Evolutionary conservation across 1,140 invertebrate species (phyloP).

Genomic region (Ceratina calcarata): DNA sequence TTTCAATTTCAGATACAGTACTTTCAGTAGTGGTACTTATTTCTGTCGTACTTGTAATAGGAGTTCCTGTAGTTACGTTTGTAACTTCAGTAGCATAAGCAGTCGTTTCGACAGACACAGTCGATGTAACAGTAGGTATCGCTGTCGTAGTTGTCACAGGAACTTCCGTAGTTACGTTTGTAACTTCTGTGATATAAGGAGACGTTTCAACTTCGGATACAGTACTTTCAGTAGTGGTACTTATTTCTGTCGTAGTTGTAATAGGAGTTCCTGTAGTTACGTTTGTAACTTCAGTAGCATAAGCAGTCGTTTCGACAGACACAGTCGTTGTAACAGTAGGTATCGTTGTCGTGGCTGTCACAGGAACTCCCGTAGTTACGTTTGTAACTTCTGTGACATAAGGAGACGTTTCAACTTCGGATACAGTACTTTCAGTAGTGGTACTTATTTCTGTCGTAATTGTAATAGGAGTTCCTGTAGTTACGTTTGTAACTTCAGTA

Average conservation of each 20-base stretch:
- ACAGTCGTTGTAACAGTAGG: no score
- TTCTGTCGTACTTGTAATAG: no score
- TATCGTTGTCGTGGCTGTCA: neutral
- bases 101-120: no score
- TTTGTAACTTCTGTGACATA: neutral
- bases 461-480: rapidly evolving
- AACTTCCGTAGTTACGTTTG: neutral
- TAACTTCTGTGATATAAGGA: neutral
- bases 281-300: neutral
- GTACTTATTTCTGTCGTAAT: neutral
- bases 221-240: neutral
- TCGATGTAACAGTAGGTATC: no score
- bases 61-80: neutral
- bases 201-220: neutral
- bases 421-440: neutral
- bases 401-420: neutral
- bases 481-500: neutral
- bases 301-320: no score
- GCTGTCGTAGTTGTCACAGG: neutral
- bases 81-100: neutral
- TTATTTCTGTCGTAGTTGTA: neutral
- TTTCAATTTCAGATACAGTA: neutral
- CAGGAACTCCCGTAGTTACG: neutral
- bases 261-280: neutral
- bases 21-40: neutral